Conservation (phyloP, 1,140 invertebrate genomes). For the Drosophila insularis region DNA sequence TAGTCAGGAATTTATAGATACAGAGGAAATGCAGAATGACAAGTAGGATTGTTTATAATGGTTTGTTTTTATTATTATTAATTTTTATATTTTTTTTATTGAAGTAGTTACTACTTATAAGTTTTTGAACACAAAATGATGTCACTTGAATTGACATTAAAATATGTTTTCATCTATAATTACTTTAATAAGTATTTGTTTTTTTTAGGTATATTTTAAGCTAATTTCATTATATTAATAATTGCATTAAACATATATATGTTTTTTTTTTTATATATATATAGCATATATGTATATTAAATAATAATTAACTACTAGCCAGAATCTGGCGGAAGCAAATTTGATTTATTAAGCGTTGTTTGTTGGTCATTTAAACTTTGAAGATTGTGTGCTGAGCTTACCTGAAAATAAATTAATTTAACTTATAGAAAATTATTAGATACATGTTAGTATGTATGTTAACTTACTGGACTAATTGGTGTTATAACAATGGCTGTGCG, state of each 20-base stretch:
- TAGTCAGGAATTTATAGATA: neutral
- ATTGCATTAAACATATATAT: conserved; percentile 9
- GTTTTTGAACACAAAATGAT: conserved; percentile 70
- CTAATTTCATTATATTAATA: conserved; percentile 15
- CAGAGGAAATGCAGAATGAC: neutral
- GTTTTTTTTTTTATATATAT: no score
- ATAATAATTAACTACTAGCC: conserved; percentile 42
- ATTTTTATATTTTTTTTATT: conserved; percentile 20
- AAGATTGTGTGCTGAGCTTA: conserved; percentile 82
- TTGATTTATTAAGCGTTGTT: conserved; percentile 71
- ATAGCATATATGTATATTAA: neutral
- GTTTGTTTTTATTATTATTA: neutral
- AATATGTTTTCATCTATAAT: conserved; percentile 43
- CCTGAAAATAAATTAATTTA: conserved; percentile 40
- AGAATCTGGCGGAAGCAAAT: conserved; percentile 72
- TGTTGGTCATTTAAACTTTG: conserved; percentile 81
- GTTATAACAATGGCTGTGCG: conserved; percentile 83
- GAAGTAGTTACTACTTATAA: conserved; percentile 56
- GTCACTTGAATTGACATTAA: conserved; percentile 64
- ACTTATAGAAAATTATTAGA: neutral
- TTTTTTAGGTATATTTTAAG: conserved; percentile 13
- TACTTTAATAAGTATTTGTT: conserved; percentile 5
- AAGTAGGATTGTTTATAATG: neutral
- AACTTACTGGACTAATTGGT: conserved; percentile 82
- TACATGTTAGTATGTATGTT: neutral